Conservation (phyloP, 2,888 invertebrate species). For the Machimus rusticus region DNA sequence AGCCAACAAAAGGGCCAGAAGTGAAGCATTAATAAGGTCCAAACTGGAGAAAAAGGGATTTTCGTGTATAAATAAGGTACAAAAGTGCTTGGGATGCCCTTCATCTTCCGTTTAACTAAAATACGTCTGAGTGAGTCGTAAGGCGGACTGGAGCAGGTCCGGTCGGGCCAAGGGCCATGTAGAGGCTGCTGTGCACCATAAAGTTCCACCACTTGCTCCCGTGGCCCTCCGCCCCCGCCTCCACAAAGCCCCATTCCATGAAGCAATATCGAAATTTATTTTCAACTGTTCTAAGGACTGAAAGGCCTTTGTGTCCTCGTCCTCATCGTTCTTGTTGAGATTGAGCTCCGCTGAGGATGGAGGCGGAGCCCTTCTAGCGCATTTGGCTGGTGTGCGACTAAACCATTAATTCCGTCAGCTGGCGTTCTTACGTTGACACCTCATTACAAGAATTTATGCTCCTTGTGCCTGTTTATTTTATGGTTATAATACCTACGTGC, state of each 20-base stretch:
- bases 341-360: background rate
- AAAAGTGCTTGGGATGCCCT: background rate
- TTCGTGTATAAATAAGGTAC: conserved; percentile 29
- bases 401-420: background rate
- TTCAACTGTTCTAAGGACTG: background rate
- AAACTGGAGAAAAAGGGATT: conserved; percentile 3
- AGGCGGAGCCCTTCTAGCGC: background rate
- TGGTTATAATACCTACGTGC: background rate
- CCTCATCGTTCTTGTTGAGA: background rate
- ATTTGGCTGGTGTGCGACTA: background rate
- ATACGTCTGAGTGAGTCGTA: background rate
- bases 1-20: conserved; percentile 16
- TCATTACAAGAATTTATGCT: background rate
- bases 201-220: background rate
- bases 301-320: conserved; percentile 6
- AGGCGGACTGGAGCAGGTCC: background rate
- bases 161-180: background rate
- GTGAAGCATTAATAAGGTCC: conserved; percentile 28
- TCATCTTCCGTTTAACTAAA: background rate
- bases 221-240: background rate
- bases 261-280: conserved; percentile 24
- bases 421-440: background rate
- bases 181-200: background rate
- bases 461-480: background rate
- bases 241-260: background rate